Base-by-base conservation (phyloP, 2,113 vertebrate genomes). In the Crotalus viridis region DNA sequence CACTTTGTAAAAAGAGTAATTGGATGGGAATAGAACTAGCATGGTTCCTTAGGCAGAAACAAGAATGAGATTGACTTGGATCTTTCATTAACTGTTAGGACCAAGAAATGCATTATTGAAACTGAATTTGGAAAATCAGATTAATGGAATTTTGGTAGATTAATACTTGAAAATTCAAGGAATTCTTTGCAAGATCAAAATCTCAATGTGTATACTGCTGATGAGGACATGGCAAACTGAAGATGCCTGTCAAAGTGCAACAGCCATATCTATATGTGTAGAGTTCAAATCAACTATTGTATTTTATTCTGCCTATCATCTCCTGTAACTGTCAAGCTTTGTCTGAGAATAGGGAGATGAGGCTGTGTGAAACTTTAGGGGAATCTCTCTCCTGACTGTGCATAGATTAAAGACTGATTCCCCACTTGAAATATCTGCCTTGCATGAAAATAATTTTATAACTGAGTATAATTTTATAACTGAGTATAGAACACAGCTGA, bases 21-120 rank as follows among this genome's bases (percentile, higher is more conserved):
- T 97, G 96, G 95, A 96, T 96, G 96, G 95, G 95, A 96, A 89
- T 94, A 89, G 4, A 96, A 93, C 93, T 97, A 97, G 96, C 96
- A 95, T 85, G 39, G 55, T 97, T 96, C 88, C 89, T 93, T 93
- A 33, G 89, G 85, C 93, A 97, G 94, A 92, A 95, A 89, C 92
- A 93, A 43, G 87, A 92, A 93, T 95, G 91, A 93, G 85, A 88
- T 95, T 94, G 95, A 94, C 93, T 46, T 48, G 94, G 93, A 94
- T 92, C 89, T 94, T 96, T 93, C 90, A 91, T 95, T 95, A 96
- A 94, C 26, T 87, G 92, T 93, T 94, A 52, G 86, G 94, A 74
- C 46, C 28, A 51, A 24, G 89, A 89, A 64, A 93, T 0, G 59
- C 56, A 91, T 87, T 88, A 0, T 15, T 8, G 0, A 43, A 21